Percentiles rank a stretch among this genome's conserved stretches.
Evolutionary conservation across 2,113 vertebrate species (phyloP).

Genomic region (Phalacrocorax brasilianus): DNA sequence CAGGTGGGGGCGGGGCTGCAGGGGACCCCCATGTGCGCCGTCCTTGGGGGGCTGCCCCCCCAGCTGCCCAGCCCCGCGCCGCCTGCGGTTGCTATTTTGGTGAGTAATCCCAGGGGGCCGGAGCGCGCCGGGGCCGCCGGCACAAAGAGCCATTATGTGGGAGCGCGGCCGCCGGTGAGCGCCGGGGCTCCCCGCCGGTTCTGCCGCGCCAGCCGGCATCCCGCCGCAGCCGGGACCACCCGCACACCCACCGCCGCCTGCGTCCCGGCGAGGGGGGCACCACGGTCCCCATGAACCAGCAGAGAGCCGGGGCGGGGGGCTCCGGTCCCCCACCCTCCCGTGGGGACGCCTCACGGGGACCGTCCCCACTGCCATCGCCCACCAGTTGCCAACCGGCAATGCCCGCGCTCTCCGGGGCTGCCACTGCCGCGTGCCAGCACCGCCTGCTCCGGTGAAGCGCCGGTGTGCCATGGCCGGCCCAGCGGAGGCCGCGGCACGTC

Average conservation of each 20-base stretch:
- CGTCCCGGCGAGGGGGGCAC: neutral
- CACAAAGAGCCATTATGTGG: neutral
- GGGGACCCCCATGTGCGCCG: neutral
- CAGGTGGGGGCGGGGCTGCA: neutral
- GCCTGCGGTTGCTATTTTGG: neutral
- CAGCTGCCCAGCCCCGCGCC: neutral
- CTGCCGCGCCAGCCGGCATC: neutral
- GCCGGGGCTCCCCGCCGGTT: neutral
- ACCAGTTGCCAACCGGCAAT: neutral
- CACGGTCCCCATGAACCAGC: neutral
- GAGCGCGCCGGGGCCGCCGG: neutral
- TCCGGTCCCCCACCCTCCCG: accelerated
- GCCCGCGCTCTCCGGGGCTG: accelerated
- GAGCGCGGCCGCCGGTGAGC: too few relatives aligned
- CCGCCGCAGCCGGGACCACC: neutral
- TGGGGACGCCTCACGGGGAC: neutral
- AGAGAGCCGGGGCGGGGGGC: neutral
- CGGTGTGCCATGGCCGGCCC: neutral
- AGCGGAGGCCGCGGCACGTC: accelerated
- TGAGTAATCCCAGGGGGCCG: neutral
- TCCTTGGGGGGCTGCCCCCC: neutral
- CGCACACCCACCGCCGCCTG: too few relatives aligned
- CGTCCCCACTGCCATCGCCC: neutral
- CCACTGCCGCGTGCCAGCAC: neutral
- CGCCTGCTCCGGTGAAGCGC: neutral